phyloP scores from a whole-genome alignment of 2,888 invertebrate genomes.

The Pollenia amentaria region DNA sequence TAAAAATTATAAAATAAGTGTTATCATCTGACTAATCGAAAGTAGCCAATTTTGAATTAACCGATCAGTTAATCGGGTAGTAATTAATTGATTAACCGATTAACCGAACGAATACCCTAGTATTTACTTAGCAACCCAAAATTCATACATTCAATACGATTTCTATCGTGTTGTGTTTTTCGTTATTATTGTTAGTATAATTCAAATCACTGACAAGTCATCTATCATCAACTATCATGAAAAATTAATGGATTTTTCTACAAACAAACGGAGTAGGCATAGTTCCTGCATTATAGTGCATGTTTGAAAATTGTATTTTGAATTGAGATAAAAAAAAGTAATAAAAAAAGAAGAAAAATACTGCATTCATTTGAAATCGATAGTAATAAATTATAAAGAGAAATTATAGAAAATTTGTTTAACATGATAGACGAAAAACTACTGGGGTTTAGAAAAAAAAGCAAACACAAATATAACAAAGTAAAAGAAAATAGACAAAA shows the following conservation, averaged over 20 bases:
- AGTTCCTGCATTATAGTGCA: slow-evolving; percentile 19
- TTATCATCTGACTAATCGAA: no score
- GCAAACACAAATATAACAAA: not conserved
- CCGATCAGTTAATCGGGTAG: no score
- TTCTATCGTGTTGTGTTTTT: slow-evolving; percentile 24
- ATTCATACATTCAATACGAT: slow-evolving; percentile 9
- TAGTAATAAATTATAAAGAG: slow-evolving; percentile 63
- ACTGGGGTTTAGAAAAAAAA: slow-evolving; percentile 28
- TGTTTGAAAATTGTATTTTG: not conserved
- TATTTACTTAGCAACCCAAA: slow-evolving; percentile 17
- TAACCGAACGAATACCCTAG: no score
- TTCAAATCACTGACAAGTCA: slow-evolving; percentile 67
- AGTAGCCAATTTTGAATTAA: no score
- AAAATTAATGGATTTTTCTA: slow-evolving; percentile 64
- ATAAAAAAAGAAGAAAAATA: slow-evolving; percentile 13
- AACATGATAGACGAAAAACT: slow-evolving; percentile 65
- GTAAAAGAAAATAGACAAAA: not conserved
- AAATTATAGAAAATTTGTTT: slow-evolving; percentile 62
- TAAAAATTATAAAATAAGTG: no score
- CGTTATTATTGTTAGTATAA: slow-evolving; percentile 16
- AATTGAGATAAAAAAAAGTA: slow-evolving; percentile 25
- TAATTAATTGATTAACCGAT: no score
- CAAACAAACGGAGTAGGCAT: slow-evolving; percentile 9
- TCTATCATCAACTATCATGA: slow-evolving; percentile 67
- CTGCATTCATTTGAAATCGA: slow-evolving; percentile 59